Base-by-base conservation (phyloP, 2,888 invertebrate genomes). In the Lasioglossum figueresi region DNA sequence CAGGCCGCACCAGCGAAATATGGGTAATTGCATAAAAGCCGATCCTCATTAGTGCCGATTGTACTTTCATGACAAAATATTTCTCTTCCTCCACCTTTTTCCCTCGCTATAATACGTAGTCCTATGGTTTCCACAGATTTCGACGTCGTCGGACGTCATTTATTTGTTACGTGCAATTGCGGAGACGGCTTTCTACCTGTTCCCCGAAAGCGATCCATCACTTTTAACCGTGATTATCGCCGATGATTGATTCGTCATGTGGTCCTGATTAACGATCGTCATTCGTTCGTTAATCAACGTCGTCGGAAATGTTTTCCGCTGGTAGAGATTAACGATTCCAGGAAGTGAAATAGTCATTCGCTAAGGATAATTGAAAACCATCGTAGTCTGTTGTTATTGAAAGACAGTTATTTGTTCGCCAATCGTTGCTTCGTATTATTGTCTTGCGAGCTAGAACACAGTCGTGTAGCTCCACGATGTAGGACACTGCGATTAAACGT, bases 261-360 rank as follows among this genome's bases (percentile, higher is more conserved):
- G 59, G 23, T 68, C 45, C 56, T 86, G 83, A 87, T 86, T 87
- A 87, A 87, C 75, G 83, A 75, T 37, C 43, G 14, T 19, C 45
- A 48, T 66, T 63, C 14, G 68, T 82, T 77, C 84, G 77, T 87
- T 87, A 80, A 87, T 87, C 79, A 59, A 70, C 31, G 37, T 66
- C 84, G 40, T 40, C 14, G 43, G 34, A 68, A 56, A 66, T 73
- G 76, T 56, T 56, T 34, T 12, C 12, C 16, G 59, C 23, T n/a
- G 59, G 45, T 73, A n/a, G 43, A 63, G 45, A 73, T 79, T 63
- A 59, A 63, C 73, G 77, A 77, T 27, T 37, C 37, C 31, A n/a
- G 4, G 10, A 34, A 37, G n/a, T 19, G 16, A 43, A 72, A 48
- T 43, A 37, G 43, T 56, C n/a, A 16, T 56, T 10, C n/a, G 34